phyloP scores from a whole-genome alignment of 2,113 vertebrate genomes.

The Coptodon rendalli region DNA sequence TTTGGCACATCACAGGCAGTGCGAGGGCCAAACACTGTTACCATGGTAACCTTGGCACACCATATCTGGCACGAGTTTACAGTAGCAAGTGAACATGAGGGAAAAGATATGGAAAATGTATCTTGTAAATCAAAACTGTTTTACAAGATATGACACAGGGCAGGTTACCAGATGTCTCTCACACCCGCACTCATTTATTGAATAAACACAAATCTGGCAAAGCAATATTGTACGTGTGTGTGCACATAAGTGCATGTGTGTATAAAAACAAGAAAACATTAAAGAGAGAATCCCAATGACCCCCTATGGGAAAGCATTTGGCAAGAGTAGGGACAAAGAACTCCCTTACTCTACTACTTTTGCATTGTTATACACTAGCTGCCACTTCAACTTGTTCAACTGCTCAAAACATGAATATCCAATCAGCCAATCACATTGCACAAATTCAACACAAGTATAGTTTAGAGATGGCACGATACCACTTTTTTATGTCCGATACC shows the following conservation, averaged over 20 bases:
- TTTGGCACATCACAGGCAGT: slow-evolving; percentile 8
- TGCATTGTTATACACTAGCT: neutral
- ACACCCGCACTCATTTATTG: neutral
- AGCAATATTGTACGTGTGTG: neutral
- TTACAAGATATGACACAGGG: neutral
- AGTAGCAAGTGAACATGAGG: neutral
- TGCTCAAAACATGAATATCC: neutral
- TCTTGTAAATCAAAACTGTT: neutral
- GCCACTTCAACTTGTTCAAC: neutral
- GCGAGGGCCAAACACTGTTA: slow-evolving; percentile 19
- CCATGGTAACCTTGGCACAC: slow-evolving; percentile 49
- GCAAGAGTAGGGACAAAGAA: neutral
- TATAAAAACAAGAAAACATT: neutral
- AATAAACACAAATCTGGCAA: neutral
- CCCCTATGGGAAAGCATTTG: neutral
- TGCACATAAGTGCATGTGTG: neutral
- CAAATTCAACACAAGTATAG: neutral
- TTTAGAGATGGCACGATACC: too few species aligned
- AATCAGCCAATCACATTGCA: neutral
- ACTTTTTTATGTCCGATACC: too few species aligned
- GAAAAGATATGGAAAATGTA: neutral
- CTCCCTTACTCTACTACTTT: neutral
- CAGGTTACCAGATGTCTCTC: neutral
- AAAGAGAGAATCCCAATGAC: neutral
- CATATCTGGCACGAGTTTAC: slow-evolving; percentile 9